phyloP scores from a whole-genome alignment of 2,797 vertebrate genomes.

The Miichthys miiuy region DNA sequence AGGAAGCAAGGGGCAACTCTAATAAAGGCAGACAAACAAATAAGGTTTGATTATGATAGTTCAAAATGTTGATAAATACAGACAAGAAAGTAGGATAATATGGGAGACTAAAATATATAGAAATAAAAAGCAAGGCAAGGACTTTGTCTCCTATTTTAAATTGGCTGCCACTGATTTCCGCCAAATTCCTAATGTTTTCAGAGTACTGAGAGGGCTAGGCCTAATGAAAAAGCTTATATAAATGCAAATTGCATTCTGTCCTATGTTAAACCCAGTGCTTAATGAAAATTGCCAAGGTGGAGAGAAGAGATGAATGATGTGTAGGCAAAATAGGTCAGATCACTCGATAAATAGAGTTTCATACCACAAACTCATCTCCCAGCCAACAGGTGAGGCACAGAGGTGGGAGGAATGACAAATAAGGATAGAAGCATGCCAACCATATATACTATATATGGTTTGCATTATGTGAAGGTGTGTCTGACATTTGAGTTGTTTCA shows the following conservation, averaged over 20 bases:
- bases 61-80: conserved; percentile 40
- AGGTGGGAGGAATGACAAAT: neutral
- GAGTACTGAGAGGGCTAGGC: conserved; percentile 73
- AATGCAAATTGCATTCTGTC: conserved; percentile 88
- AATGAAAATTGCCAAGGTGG: conserved; percentile 84
- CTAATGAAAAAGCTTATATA: conserved; percentile 91
- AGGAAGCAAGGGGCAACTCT: conserved; percentile 9
- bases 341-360: conserved; percentile 77
- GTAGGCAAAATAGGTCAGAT: conserved; percentile 81
- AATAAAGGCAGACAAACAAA: conserved; percentile 37
- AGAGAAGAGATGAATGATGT: conserved; percentile 72
- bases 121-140: conserved; percentile 44
- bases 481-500: conserved; percentile 34
- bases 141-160: conserved; percentile 74
- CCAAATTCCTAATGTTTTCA: conserved; percentile 82
- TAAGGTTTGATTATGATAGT: conserved; percentile 38
- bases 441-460: conserved; percentile 20
- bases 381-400: conserved; percentile 56
- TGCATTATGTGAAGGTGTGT: conserved; percentile 12
- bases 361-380: conserved; percentile 64
- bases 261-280: conserved; percentile 83
- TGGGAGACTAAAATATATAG: conserved; percentile 48
- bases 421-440: neutral
- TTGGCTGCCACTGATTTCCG: conserved; percentile 78
- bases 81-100: conserved; percentile 28